Base-by-base conservation (phyloP, 1,140 invertebrate species). In the Procambarus virginalis region DNA sequence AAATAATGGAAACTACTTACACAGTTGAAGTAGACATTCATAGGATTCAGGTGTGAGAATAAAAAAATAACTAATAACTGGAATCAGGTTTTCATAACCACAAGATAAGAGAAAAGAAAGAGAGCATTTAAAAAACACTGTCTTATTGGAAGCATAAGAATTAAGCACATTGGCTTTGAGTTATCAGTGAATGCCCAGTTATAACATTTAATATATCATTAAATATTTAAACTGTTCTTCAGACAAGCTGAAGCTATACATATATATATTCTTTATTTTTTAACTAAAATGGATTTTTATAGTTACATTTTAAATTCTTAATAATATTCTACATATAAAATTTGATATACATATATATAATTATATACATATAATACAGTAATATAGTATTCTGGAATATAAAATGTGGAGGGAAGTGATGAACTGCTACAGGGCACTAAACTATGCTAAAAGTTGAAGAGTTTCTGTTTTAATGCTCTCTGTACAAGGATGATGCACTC, bases 331-430 rank as follows among this genome's bases (percentile, higher is more conserved):
- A 84, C 88, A 89, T 84, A 84, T 89, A 89, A 89, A 89, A 80
- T 88, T 82, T 88, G 60, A 88, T 84, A 86, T 86, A 86, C 70
- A 86, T 86, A 73, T 86, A 60, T 86, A 75, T 84, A 55, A 49
- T 68, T 88, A 88, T 88, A 58, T 88, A 88, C 86, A 88, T 88
- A 88, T 88, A 45, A 68, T 82, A 88, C 86, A 88, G 86, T 81
- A 75, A 88, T 88, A 88, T 88, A 86, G 84, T 51, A 70, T 78
- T 86, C 73, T 86, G 84, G 68, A 78, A 22, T 86, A 86, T 64
- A 86, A 85, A 85, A 76, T 85, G 51, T 81, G 48, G 76, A 83
- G 73, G 79, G 70, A 77, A 64, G 64, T 78, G 75, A 83, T 76
- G 78, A 55, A 70, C 81, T 81, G 49, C 55, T 64, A 58, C 60